A percentile compares a stretch with the other conserved stretches of the same genome.
Evolutionary conservation across 1,140 invertebrate species (phyloP).

Genomic region (Plutomurus gul): DNA sequence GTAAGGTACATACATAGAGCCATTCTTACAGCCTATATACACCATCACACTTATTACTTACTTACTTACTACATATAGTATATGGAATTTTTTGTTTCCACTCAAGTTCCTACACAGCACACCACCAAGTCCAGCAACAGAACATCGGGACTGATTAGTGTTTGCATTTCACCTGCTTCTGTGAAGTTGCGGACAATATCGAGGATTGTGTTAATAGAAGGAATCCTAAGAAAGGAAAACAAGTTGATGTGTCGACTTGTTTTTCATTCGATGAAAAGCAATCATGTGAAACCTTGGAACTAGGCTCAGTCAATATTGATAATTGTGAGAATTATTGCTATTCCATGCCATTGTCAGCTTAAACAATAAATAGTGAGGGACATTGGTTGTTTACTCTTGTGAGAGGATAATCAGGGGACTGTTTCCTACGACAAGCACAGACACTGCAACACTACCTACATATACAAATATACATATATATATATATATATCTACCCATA

Average conservation of each 20-base stretch:
- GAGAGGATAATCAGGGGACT: slow-evolving; percentile 41
- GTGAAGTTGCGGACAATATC: neutral
- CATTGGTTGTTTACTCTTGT: slow-evolving; percentile 33
- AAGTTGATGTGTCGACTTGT: slow-evolving; percentile 35
- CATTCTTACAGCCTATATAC: too few species aligned
- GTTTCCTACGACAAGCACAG: neutral
- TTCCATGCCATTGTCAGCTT: slow-evolving; percentile 38
- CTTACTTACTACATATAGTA: too few species aligned
- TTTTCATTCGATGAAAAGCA: slow-evolving; percentile 41
- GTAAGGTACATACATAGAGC: too few species aligned
- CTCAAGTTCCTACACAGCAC: neutral
- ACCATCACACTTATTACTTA: too few species aligned
- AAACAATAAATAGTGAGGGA: slow-evolving; percentile 38
- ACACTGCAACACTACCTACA: neutral
- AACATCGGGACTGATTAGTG: slow-evolving; percentile 19
- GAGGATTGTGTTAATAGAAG: slow-evolving; percentile 27
- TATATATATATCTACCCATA: too few species aligned
- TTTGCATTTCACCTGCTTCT: slow-evolving; percentile 37
- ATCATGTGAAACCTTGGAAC: slow-evolving; percentile 47
- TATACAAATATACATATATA: too few species aligned
- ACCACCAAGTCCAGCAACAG: neutral
- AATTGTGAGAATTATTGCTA: slow-evolving; percentile 48
- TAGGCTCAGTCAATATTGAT: slow-evolving; percentile 46
- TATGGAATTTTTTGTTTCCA: neutral
- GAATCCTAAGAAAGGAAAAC: slow-evolving; percentile 22